Base-by-base conservation (phyloP, 2,113 vertebrate species). In the Crotophaga sulcirostris region DNA sequence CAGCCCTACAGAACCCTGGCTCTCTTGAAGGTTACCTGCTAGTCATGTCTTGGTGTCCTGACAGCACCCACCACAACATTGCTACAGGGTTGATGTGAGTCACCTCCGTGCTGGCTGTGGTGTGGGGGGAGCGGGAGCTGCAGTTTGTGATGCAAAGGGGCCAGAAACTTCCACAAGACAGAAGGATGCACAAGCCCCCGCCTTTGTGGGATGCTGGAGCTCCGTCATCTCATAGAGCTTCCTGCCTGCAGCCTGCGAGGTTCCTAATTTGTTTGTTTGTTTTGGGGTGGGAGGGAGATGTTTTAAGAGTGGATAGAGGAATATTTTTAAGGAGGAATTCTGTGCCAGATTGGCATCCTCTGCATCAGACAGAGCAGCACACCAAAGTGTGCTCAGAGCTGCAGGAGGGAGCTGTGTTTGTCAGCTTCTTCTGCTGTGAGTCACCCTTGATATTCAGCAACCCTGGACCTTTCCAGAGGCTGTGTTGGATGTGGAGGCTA, bases 201-300 rank as follows among this genome's bases (percentile, higher is more conserved):
- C 74, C 28, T 33, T 18, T 4, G 54, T 92, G 91, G 93, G 93
- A 84, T 1, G 33, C 69, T 4, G 79, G 12, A 75, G 89, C 77
- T 59, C 54, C 4, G 3, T 74, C 92, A 93, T 60, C 84, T 12
- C 15, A 0, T 40, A 42, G 77, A 52, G 36, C 83, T 94, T 90
- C 92, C 95, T 80, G 86, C 90, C 58, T 0, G 26, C 84, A 69
- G 73, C 42, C 62, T 0, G 4, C 92, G 72, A 94, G 92, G 33
- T 80, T 52, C 58, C 74, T 7, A 54, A 16, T 44, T 75, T 87
- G 81, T 94, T 95, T 96, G 87, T 93, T 96, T 94, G 76, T 90
- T 94, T 72, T 80, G 42, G 44, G 85, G 82, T 79, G 29, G 73
- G 60, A 81, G 59, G 68, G 64, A 60, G 59, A 11, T 51, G 84